Base-by-base conservation (phyloP, 2,113 vertebrate genomes). In the Macquaria ambigua region DNA sequence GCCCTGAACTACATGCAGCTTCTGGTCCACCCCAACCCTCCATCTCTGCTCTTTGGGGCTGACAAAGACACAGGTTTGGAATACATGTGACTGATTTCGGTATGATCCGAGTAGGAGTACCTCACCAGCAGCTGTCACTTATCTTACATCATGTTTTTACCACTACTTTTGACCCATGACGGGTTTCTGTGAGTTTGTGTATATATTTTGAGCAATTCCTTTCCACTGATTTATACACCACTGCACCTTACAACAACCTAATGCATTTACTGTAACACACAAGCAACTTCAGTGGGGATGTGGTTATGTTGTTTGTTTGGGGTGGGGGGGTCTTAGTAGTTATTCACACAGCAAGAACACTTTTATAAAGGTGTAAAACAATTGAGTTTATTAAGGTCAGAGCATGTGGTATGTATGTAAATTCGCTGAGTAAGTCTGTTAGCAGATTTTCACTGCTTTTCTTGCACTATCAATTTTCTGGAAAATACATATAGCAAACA, bases 1-100 rank as follows among this genome's bases (percentile, higher is more conserved):
- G 98, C 97, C 1, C 95, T 99, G 77, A 99, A 98, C 93, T 98
- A 98, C 95, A 95, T 99, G 84, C 98, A 99, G 95, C 97, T 98
- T 0, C 91, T 99, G 52, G 98, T 98, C 20, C 98, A 99, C 64
- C 98, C 98, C 62, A 99, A 99, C 90, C 98, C 98, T 0, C 98
- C 98, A 0, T 98, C 98, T 0, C 93, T 98, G 68, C 96, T 99
- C 1, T 99, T 99, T 0, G 97, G 98, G 1, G 98, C 97, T 0
- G 97, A 97, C 93, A 98, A 98, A 90, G 98, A 99, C 91, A 99
- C 98, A 81, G 98, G 98, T 98, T 21, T 20, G 74, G 5, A 16
- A 25, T 3, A 28, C 0, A 0, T 52, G 2, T 18, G 4, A 18
- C 23, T 70, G 2, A 46, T 48, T 66, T 80, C 6, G 59, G 5